Evolutionary conservation across 2,888 invertebrate genomes (phyloP), one percentile per base, ranked within the genome.

Genomic region (Pachymerium ferrugineum): DNA sequence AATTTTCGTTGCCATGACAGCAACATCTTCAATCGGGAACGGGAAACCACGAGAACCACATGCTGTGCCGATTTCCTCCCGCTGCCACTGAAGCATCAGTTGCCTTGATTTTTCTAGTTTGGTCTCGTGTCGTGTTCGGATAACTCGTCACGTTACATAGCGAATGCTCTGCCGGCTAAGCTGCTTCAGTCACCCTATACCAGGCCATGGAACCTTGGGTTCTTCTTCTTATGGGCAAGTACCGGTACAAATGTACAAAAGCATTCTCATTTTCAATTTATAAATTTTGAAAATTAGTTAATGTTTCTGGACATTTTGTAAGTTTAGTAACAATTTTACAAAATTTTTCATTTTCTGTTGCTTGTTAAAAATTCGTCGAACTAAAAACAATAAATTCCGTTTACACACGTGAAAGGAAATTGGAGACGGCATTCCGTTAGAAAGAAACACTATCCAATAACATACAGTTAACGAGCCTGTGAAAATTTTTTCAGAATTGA

Each of bases 51-150:
- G n/a, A n/a, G n/a, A 14, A 16, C 47, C 47, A 47, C 47, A 19
- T 47, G 47, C 47, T 47, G 47, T 47, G 47, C 47, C 16, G 47
- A 47, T 47, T 47, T 47, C 47, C 47, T 47, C 47, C 47, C 47
- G 16, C 47, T 47, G 47, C 16, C 22, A 19, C 47, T 47, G 5
- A 47, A 19, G 19, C 47, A 47, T 47, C 47, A 4, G 22, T 47
- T 22, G 47, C 6, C 47, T 47, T n/a, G 47, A 47, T 47, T 47
- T 38, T 16, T 47, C n/a, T 47, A 47, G 47, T n/a, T n/a, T n/a
- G n/a, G n/a, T n/a, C n/a, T n/a, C n/a, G n/a, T n/a, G n/a, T n/a
- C n/a, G n/a, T n/a, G n/a, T n/a, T n/a, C n/a, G n/a, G n/a, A n/a
- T n/a, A n/a, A n/a, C n/a, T n/a, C n/a, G n/a, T n/a, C 16, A 47